phyloP scores from a whole-genome alignment of 2,888 invertebrate genomes.

The Plebejus melissa region DNA sequence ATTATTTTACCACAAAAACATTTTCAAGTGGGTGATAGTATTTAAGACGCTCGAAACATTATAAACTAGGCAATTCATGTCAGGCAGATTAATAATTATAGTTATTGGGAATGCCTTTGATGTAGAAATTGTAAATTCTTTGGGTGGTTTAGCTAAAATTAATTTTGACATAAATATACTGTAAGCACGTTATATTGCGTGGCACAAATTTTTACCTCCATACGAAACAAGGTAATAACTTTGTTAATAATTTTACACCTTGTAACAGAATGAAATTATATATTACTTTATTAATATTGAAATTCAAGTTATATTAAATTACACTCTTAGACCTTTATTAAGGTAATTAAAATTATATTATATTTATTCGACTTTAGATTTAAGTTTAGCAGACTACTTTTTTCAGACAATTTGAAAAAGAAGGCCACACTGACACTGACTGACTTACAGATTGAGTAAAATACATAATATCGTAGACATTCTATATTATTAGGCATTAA shows the following conservation, averaged over 20 bases:
- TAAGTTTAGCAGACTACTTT: too few relatives aligned
- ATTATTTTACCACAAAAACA: too few relatives aligned
- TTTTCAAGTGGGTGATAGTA: background rate
- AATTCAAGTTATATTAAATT: background rate
- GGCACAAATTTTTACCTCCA: conserved; percentile 8
- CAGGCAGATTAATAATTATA: conserved; percentile 37
- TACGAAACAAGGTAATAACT: background rate
- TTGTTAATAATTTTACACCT: background rate
- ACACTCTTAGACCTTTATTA: too few relatives aligned
- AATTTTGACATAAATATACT: conserved; percentile 22
- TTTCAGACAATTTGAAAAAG: too few relatives aligned
- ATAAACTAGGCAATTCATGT: conserved; percentile 20
- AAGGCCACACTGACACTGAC: too few relatives aligned
- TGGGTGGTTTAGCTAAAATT: conserved; percentile 31
- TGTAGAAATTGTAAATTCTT: conserved; percentile 38
- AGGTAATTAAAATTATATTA: too few relatives aligned
- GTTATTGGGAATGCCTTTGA: conserved; percentile 38
- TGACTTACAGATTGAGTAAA: too few relatives aligned
- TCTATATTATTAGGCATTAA: too few relatives aligned
- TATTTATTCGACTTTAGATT: too few relatives aligned
- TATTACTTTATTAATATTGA: background rate
- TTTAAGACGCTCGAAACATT: background rate
- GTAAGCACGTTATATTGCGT: background rate
- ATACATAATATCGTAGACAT: too few relatives aligned
- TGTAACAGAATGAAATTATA: background rate